These are phyloP conservation scores for Tetranychus cinnabarinus DNA, from an alignment of 1,140 invertebrate genomes.

Conservation along the genomic window DNA sequence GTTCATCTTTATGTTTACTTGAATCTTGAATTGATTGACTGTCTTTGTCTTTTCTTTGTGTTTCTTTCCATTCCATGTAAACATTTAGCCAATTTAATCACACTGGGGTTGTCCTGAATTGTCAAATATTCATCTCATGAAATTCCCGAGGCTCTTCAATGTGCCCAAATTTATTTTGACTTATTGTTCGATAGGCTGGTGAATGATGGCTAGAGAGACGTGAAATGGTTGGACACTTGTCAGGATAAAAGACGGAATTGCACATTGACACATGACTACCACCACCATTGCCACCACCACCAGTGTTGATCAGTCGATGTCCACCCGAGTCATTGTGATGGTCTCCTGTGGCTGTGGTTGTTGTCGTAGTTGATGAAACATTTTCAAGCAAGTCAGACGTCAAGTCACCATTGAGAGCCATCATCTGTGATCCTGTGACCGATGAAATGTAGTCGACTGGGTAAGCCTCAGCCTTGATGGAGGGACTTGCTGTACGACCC, in stretches of 20 bases:
- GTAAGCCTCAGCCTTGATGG: background rate
- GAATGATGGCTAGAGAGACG: background rate
- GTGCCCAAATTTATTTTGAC: background rate
- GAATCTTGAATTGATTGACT: background rate
- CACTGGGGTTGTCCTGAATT: background rate
- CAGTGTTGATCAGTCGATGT: background rate
- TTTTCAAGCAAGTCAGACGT: background rate
- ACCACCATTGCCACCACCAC: background rate
- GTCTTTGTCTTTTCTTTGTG: background rate
- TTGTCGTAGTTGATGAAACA: background rate
- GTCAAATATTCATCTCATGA: slow-evolving; percentile 2
- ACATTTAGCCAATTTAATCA: background rate
- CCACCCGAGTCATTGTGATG: background rate
- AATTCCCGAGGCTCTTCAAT: background rate
- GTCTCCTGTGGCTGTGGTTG: background rate
- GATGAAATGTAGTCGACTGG: background rate
- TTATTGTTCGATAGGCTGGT: background rate
- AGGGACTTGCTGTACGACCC: background rate
- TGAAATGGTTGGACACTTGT: background rate
- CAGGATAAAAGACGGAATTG: background rate
- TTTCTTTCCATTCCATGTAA: background rate
- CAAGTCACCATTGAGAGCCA: background rate
- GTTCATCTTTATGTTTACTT: background rate
- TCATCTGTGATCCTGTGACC: background rate
- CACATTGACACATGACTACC: background rate